phyloP scores from a whole-genome alignment of 2,888 invertebrate species.

The Synanthedon andrenaeformis region DNA sequence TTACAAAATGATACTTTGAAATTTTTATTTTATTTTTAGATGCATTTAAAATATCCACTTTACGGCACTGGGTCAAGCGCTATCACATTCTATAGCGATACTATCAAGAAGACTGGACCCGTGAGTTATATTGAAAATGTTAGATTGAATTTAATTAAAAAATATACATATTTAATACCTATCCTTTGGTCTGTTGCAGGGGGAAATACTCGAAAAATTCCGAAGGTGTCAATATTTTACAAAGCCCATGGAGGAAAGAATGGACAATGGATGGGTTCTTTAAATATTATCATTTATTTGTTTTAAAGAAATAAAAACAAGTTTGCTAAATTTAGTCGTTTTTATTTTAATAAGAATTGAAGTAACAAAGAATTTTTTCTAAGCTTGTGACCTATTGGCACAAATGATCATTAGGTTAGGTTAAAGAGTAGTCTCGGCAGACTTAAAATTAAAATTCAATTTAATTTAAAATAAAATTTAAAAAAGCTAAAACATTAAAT shows the following conservation, averaged over 20 bases:
- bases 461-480: background rate
- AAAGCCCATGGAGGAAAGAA: slow-evolving; percentile 56
- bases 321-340: background rate
- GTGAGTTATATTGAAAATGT: slow-evolving; percentile 21
- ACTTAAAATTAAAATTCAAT: no score
- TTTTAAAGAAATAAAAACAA: background rate
- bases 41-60: slow-evolving; percentile 57
- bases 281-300: slow-evolving; percentile 13
- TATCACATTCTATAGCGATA: slow-evolving; percentile 54
- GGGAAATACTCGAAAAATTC: slow-evolving; percentile 61
- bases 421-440: no score
- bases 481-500: slow-evolving; percentile 43
- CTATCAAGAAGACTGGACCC: slow-evolving; percentile 43
- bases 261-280: slow-evolving; percentile 60
- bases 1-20: no score
- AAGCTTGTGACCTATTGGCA: no score
- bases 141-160: no score
- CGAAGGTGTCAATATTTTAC: slow-evolving; percentile 54
- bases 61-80: slow-evolving; percentile 63
- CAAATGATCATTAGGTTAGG: no score
- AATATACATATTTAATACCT: no score
- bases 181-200: slow-evolving; percentile 24
- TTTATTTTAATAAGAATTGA: background rate
- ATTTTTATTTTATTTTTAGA: slow-evolving; percentile 19
- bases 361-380: background rate